phyloP scores from a whole-genome alignment of 2,113 vertebrate genomes.

The Istiophorus platypterus region DNA sequence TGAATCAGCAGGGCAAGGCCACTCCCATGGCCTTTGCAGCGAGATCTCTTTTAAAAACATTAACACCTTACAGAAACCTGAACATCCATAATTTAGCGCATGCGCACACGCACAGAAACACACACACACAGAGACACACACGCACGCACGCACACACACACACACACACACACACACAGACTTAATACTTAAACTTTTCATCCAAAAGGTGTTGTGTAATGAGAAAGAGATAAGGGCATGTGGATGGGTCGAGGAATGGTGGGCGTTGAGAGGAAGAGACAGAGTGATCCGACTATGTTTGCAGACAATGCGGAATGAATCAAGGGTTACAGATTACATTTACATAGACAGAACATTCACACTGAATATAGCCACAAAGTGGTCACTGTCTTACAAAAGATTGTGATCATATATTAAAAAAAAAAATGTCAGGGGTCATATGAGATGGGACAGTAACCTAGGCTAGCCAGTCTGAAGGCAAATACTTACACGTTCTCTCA shows the following conservation, averaged over 20 bases:
- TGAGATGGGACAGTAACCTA: not conserved
- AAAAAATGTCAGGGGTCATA: not conserved
- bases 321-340: not conserved
- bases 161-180: constrained; percentile 5
- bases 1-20: constrained; percentile 41
- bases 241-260: not conserved
- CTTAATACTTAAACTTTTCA: constrained; percentile 29
- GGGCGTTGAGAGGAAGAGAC: not conserved
- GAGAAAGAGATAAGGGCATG: constrained; percentile 6
- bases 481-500: not conserved
- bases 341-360: not conserved
- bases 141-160: not conserved
- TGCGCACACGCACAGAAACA: not conserved
- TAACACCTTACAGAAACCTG: constrained; percentile 29
- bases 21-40: constrained; percentile 36
- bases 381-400: not conserved
- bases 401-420: not conserved
- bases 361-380: not conserved
- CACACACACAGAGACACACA: constrained; percentile 5
- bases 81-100: constrained; percentile 37
- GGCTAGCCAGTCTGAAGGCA: not conserved
- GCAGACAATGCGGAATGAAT: not conserved
- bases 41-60: constrained; percentile 43
- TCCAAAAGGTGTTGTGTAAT: constrained; percentile 8
- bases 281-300: not conserved